Evolutionary conservation across 2,888 invertebrate species (phyloP).

Genomic region (Tridacna crocea): DNA sequence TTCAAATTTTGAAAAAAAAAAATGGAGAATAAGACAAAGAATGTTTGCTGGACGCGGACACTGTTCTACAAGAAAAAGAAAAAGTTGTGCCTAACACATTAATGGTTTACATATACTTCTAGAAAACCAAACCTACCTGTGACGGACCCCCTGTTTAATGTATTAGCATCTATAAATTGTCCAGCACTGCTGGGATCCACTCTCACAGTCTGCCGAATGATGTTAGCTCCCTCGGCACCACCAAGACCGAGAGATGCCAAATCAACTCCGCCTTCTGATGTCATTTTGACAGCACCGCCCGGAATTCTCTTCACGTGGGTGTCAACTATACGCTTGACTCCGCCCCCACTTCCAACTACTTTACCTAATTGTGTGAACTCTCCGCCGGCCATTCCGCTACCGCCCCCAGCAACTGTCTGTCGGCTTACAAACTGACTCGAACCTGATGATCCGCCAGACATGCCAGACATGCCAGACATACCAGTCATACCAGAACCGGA

Average conservation of each 20-base stretch:
- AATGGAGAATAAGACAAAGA: too few species aligned
- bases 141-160: slow-evolving; percentile 2
- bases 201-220: slow-evolving; percentile 50
- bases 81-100: too few species aligned
- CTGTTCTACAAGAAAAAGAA: too few species aligned
- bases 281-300: slow-evolving; percentile 44
- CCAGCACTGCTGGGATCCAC: slow-evolving; percentile 28
- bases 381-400: slow-evolving; percentile 46
- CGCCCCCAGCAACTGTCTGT: slow-evolving; percentile 8
- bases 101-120: too few species aligned
- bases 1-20: too few species aligned
- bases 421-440: slow-evolving; percentile 24
- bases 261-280: slow-evolving; percentile 49
- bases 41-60: too few species aligned
- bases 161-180: slow-evolving; percentile 28
- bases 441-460: slow-evolving; percentile 21
- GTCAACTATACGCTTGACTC: slow-evolving; percentile 53
- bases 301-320: slow-evolving; percentile 59
- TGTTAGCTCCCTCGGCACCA: slow-evolving; percentile 53
- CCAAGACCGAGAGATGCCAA: slow-evolving; percentile 56
- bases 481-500: neutral
- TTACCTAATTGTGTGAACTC: slow-evolving; percentile 57
- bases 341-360: slow-evolving; percentile 54
- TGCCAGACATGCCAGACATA: neutral
- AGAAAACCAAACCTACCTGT: neutral